These are phyloP conservation scores for Perdita meconis DNA, from an alignment of 2,888 invertebrate species.

Conservation along the genomic window DNA sequence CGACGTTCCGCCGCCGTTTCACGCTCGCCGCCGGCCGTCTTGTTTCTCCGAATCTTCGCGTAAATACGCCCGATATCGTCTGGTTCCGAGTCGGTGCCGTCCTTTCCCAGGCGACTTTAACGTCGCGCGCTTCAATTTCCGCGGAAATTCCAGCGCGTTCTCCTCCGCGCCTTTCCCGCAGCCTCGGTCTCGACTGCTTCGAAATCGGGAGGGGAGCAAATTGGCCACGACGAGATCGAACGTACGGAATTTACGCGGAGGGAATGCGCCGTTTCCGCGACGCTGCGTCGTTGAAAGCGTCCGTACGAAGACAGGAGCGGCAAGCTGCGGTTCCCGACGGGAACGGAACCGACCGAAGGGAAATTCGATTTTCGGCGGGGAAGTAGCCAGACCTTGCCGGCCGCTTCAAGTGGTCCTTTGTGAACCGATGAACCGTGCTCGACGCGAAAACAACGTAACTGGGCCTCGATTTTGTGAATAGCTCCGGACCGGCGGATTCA, in stretches of 20 bases:
- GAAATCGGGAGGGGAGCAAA: neutral
- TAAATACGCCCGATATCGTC: neutral
- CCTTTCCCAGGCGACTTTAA: conserved; percentile 7
- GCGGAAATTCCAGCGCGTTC: neutral
- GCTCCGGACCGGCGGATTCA: conserved; percentile 36
- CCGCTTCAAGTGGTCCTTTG: conserved; percentile 4
- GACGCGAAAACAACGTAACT: conserved; percentile 27
- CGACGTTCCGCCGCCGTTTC: conserved; percentile 13
- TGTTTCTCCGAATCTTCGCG: conserved; percentile 19
- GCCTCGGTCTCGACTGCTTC: neutral
- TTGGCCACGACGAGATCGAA: conserved; percentile 6
- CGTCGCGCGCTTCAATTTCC: conserved; percentile 30
- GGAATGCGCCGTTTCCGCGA: neutral
- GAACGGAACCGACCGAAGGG: neutral
- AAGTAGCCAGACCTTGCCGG: conserved; percentile 7
- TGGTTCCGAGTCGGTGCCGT: neutral
- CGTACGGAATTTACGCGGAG: neutral
- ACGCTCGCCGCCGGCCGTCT: conserved; percentile 5
- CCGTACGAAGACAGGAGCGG: neutral
- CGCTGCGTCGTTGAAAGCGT: neutral
- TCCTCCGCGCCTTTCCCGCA: neutral
- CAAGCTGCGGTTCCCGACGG: neutral
- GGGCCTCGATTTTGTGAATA: conserved; percentile 27
- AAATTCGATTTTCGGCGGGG: conserved; percentile 37
- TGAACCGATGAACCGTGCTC: conserved; percentile 15